These are phyloP conservation scores for Theristus sp. DNA, from an alignment of 2,888 invertebrate species.

Conservation along the genomic window DNA sequence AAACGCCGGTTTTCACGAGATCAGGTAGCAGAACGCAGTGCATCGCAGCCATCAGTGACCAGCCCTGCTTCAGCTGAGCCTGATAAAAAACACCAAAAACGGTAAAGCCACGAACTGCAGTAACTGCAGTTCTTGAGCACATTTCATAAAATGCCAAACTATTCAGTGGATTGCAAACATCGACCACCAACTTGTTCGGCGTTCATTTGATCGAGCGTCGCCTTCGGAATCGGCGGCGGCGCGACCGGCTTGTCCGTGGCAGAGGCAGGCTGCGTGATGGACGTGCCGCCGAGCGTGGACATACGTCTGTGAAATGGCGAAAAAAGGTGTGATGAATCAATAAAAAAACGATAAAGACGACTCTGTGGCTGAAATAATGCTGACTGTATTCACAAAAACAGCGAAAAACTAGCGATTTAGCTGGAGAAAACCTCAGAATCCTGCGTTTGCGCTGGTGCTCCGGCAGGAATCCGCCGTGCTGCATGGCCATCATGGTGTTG, in stretches of 20 bases:
- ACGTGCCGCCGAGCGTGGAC: not conserved
- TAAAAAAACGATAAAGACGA: not conserved
- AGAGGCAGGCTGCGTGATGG: not conserved
- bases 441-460: constrained; percentile 18
- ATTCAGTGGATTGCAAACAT: no score
- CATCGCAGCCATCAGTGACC: constrained; percentile 82
- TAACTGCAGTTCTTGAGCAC: no score
- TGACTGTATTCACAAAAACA: no score
- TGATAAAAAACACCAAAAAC: no score
- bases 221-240: not conserved
- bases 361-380: no score
- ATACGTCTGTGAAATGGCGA: not conserved
- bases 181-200: not conserved
- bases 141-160: no score
- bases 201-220: not conserved
- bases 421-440: constrained; percentile 14
- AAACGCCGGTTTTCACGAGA: constrained; percentile 57
- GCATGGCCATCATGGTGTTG: constrained; percentile 94
- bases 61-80: constrained; percentile 84
- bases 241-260: not conserved
- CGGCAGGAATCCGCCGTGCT: constrained; percentile 74
- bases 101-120: no score
- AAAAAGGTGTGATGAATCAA: not conserved
- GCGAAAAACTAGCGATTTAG: no score
- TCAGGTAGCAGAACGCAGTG: constrained; percentile 90